Base-by-base conservation (phyloP, 2,888 invertebrate species). In the Enchytraeus crypticus region DNA sequence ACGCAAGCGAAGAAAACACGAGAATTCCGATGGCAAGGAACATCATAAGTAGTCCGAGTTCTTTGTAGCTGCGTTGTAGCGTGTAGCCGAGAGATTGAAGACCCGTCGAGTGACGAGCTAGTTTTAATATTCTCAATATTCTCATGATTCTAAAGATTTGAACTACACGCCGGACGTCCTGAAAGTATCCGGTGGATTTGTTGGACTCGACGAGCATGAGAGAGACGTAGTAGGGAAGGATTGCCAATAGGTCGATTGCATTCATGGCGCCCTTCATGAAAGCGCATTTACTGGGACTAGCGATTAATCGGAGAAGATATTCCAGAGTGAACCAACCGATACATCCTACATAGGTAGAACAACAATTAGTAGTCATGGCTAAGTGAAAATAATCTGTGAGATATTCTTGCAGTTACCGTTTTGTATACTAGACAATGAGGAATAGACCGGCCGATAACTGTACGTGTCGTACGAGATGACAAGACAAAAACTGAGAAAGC, bases 261-360 rank as follows among this genome's bases (percentile, higher is more conserved):
- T 97, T 97, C 79, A 97, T 87, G 82, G 92, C 92, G 79, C 95
- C 93, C 82, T 97, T 96, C 85, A 96, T 92, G 85, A 97, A 97
- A 83, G 95, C 93, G 93, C 95, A 95, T 82, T 96, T 97, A 84
- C 93, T 92, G 79, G 97, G 97, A 96, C 87, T 75, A 91, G 85
- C 77, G 88, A 86, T 84, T 96, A 98, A 83, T 98, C 98, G 80
- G 75, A 91, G 85, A 77, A 89, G 86, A 84, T 96, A 98, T 83
- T 98, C 98, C 80, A 97, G 85, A 71, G 97, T 97, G 84, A 97
- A 97, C 96, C 96, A 97, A 74, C 93, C 92, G 83, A 97, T 97
- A 86, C 96, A 97, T 77, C 38, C 38, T 38, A 18, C 18, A 38
- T 38, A 38, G 38, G 18, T 8, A 14, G 38, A 38, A 38, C 8